Base-by-base conservation (phyloP, 2,113 vertebrate species). In the Gymnogyps californianus region DNA sequence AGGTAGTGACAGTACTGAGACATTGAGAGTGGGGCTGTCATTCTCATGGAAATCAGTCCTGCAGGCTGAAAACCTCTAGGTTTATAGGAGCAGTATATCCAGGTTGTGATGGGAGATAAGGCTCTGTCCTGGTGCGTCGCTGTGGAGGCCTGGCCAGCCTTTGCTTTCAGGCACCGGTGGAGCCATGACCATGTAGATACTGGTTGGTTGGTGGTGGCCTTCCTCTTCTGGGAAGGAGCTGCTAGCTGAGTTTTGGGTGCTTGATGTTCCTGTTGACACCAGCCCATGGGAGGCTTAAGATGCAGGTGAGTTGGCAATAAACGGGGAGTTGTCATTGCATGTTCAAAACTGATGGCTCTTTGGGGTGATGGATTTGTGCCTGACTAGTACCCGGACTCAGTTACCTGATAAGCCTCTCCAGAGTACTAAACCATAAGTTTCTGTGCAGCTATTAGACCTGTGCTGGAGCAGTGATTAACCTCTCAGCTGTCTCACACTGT, bases 111-210 rank as follows among this genome's bases (percentile, higher is more conserved):
- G 88, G 66, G 62, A 72, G 19, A 54, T 4, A 2, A 59, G 69
- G 22, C 49, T 86, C n/a, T 59, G 65, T 44, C 57, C 58, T 59
- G 17, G 32, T 36, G 16, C 1, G 1, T 46, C 2, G 2, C 38
- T 54, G 20, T 22, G 64, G 72, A 85, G 70, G 28, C 22, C 44
- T 26, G 74, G 28, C 16, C 51, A 36, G 51, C 44, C 54, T 93
- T 83, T 49, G 29, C 55, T 91, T 89, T 70, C 25, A 46, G 54
- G 13, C 46, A 25, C 16, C 2, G 2, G 10, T 76, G 75, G 6
- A 79, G 25, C n/a, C 11, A 3, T 16, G 25, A 61, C 76, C 8
- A 4, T 0, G 0, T 16, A 34, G 61, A 12, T 3, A 4, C 4
- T 81, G 1, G 16, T 52, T 32, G 57, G 18, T 28, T 82, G 10